Evolutionary conservation across 2,888 invertebrate genomes (phyloP).

Genomic region (Diadegma fenestrale): DNA sequence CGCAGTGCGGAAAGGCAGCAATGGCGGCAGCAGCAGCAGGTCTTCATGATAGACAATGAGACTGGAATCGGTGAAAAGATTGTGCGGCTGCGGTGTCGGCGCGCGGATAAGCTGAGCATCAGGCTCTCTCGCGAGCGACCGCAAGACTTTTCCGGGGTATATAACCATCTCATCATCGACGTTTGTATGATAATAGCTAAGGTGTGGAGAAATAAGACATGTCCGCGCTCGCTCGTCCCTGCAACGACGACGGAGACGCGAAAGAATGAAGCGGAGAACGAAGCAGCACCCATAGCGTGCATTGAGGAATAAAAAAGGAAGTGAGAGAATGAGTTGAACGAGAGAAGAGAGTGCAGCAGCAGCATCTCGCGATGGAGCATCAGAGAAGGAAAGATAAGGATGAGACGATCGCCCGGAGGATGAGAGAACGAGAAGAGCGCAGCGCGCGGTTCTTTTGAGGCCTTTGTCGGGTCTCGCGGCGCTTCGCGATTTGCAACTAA

Average conservation of each 20-base stretch:
- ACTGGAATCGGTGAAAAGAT: constrained; percentile 64
- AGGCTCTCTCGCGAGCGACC: constrained; percentile 69
- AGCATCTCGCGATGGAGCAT: neutral
- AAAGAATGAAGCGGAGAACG: constrained; percentile 59
- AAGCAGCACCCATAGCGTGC: constrained; percentile 63
- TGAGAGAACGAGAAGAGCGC: constrained; percentile 66
- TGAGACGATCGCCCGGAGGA: constrained; percentile 63
- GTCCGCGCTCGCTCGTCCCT: constrained; percentile 66
- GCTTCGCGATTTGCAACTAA: constrained; percentile 85
- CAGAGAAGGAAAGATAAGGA: constrained; percentile 49
- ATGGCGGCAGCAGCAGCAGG: neutral
- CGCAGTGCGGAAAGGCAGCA: neutral
- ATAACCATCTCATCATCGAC: constrained; percentile 79
- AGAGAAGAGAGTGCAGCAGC: constrained; percentile 57
- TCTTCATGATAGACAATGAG: constrained; percentile 6
- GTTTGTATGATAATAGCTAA: constrained; percentile 84
- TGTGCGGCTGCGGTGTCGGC: constrained; percentile 65
- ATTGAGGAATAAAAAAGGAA: constrained; percentile 61
- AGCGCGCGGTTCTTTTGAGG: constrained; percentile 81
- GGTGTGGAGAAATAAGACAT: constrained; percentile 82
- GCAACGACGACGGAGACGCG: constrained; percentile 27
- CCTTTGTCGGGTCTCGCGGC: constrained; percentile 84
- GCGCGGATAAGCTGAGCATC: constrained; percentile 39
- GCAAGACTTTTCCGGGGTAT: constrained; percentile 80
- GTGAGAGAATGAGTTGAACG: constrained; percentile 62